Evolutionary conservation across 2,888 invertebrate genomes (phyloP).

Genomic region (Scelioninae gen. 1): DNA sequence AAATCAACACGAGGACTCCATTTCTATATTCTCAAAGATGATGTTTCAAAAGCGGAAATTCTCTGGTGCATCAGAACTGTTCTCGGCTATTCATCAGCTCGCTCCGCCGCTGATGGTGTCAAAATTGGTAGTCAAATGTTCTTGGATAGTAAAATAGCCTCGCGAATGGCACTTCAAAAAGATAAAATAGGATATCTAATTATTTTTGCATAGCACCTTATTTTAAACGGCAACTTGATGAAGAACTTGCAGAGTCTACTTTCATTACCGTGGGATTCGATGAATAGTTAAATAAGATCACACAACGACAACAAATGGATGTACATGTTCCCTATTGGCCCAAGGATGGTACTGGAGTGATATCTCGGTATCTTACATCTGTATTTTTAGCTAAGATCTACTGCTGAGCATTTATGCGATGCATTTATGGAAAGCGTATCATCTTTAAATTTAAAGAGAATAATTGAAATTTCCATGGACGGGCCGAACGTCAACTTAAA

Average conservation of each 20-base stretch:
- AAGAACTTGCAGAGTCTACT: conserved; percentile 27
- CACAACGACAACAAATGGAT: conserved; percentile 74
- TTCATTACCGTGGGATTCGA: conserved; percentile 66
- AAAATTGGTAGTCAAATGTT: conserved; percentile 61
- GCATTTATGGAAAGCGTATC: conserved; percentile 26
- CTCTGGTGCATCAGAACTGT: conserved; percentile 14
- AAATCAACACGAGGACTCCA: too few species aligned
- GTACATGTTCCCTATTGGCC: conserved; percentile 73
- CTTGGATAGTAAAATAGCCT: conserved; percentile 66
- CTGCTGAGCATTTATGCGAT: conserved; percentile 19
- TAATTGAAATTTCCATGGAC: conserved; percentile 41
- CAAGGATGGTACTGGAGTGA: conserved; percentile 57
- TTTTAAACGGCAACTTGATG: conserved; percentile 16
- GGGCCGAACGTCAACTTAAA: conserved; percentile 23
- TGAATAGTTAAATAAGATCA: conserved; percentile 71
- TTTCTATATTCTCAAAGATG: too few species aligned
- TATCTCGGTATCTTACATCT: conserved; percentile 73
- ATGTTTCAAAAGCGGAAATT: too few species aligned
- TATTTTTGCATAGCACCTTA: conserved; percentile 39
- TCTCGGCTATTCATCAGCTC: conserved; percentile 13
- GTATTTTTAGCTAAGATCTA: conserved; percentile 63
- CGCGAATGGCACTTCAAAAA: conserved; percentile 65
- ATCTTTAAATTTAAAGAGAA: conserved; percentile 18
- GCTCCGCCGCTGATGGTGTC: conserved; percentile 35
- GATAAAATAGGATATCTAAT: conserved; percentile 69